phyloP scores from a whole-genome alignment of 2,113 vertebrate genomes.

The Gasterosteus aculeatus region DNA sequence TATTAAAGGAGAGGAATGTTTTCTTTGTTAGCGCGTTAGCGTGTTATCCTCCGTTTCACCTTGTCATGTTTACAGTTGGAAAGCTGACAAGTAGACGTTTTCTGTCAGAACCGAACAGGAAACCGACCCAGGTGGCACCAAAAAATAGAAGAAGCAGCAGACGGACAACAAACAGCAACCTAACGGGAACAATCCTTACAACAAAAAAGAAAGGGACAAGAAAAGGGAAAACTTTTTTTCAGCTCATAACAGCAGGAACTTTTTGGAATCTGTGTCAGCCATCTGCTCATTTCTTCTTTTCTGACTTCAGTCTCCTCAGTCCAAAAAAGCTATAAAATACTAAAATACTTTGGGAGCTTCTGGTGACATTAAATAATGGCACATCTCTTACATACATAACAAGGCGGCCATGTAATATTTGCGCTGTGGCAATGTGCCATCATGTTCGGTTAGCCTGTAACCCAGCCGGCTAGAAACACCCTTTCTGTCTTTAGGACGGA shows the following conservation, averaged over 20 bases:
- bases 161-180: conserved; percentile 23
- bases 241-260: neutral
- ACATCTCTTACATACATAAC: conserved; percentile 14
- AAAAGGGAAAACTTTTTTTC: conserved; percentile 1
- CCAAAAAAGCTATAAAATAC: conserved; percentile 16
- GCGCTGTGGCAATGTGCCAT: neutral
- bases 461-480: conserved; percentile 7
- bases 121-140: conserved; percentile 22
- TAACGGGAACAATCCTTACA: conserved; percentile 1
- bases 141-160: conserved; percentile 21
- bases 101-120: conserved; percentile 35
- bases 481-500: neutral
- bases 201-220: too few species aligned
- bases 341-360: conserved; percentile 5
- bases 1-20: rapidly evolving
- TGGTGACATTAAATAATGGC: conserved; percentile 7
- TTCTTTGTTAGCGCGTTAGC: neutral
- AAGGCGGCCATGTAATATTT: conserved; percentile 21
- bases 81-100: conserved; percentile 47
- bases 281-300: neutral
- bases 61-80: neutral
- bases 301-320: neutral
- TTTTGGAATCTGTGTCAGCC: neutral
- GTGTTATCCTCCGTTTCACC: neutral
- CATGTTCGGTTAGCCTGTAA: neutral